Base-by-base conservation (phyloP, 2,888 invertebrate genomes). In the Pammene aurita region DNA sequence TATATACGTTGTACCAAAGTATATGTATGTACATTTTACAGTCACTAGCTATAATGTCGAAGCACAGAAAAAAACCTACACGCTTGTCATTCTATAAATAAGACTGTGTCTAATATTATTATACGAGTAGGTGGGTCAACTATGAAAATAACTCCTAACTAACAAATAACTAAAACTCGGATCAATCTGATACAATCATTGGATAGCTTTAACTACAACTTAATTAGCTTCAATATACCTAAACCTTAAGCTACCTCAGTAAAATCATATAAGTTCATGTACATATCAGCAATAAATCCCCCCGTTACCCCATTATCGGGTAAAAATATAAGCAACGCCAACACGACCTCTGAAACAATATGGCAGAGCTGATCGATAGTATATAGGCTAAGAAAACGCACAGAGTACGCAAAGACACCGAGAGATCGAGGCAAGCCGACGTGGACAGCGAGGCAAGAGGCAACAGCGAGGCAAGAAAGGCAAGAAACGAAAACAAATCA, bases 311-410 rank as follows among this genome's bases (percentile, higher is more conserved):
- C 55, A 64, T 56, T 64, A 46, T 55, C 55, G 55, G 44, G 64
- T 64, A 54, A 55, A 64, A 54, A 64, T 55, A 64, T 35, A 64
- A 64, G 57, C 65, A 56, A 55, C 42, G 50, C 50, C 10, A 52
- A 26, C 35, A 56, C 66, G 61, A 68, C 50, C 56, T 58, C 74
- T 72, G 78, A 83, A 87, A 87, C 87, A 90, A 87, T 88, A 87
- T 84, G 85, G 87, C 81, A 79, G 82, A 77, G 80, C 79, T 83
- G 89, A 90, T 92, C 91, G 85, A 91, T 90, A 90, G 88, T 89
- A 91, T 91, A 90, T 92, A 90, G 90, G 91, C 88, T 90, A 90
- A 87, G 88, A 83, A 85, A 84, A 80, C 71, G 78, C 78, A 82
- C 83, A 85, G 87, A 85, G 85, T 75, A 84, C 79, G 78, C 79